Base-by-base conservation (phyloP, 2,113 vertebrate genomes). In the Ornithorhynchus anatinus region DNA sequence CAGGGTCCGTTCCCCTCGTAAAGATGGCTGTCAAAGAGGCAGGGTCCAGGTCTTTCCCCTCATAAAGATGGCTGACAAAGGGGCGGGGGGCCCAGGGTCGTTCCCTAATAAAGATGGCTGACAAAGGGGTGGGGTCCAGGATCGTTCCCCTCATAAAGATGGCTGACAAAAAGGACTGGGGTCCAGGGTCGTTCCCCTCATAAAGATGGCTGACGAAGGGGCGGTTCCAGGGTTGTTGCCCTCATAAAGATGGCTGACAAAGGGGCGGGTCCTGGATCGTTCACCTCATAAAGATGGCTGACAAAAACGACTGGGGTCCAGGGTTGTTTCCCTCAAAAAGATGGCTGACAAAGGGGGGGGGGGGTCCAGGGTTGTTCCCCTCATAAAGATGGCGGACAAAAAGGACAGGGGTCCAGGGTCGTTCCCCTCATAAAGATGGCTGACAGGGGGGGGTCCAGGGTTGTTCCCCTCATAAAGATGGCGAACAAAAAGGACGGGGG, bases 101-200 rank as follows among this genome's bases (percentile, higher is more conserved):
- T 7, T 42, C 19, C 6, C 31, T 42, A 22, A 17, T 59, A 67
- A 85, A 69, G 17, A 85, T 88, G 91, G 84, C 73, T 20, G 44
- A 8, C 1, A 11, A 1, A 11, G 20, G 40, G 6, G 6, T 32
- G 1, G 12, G 17, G 12, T 14, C 45, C 35, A 59, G 39, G 25
- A 10, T 67, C 31, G 54, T 14, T 8, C 6, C 10, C 10, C 11
- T 39, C 10, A n/a, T 59, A 60, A 54, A 75, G 6, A 7, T 9
- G 40, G 40, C n/a, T n/a, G n/a, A n/a, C n/a, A n/a, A n/a, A n/a
- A n/a, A n/a, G 20, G 7, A 5, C n/a, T n/a, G n/a, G n/a, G n/a
- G n/a, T n/a, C n/a, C n/a, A n/a, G n/a, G n/a, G n/a, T n/a, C n/a
- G n/a, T n/a, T n/a, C n/a, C n/a, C n/a, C n/a, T n/a, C n/a, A n/a